Percentiles rank a stretch among this genome's conserved stretches.
Evolutionary conservation across 2,888 invertebrate genomes (phyloP).

Genomic region (Apomyelois bistriatella): DNA sequence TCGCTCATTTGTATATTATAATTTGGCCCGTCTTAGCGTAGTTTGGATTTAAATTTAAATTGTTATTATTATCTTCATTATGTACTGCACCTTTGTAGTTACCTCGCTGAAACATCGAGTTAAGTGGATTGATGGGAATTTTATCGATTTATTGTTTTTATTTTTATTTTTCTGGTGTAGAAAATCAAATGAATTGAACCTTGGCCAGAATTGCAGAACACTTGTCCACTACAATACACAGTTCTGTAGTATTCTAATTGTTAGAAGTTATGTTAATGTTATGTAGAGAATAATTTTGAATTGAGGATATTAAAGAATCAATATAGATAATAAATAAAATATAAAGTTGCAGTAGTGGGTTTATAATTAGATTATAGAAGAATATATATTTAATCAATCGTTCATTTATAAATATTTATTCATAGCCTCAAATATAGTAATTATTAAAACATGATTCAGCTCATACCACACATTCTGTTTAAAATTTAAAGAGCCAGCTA

Average conservation of each 20-base stretch:
- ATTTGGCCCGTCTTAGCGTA: conserved; percentile 57
- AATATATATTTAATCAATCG: not conserved
- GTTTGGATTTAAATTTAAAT: conserved; percentile 54
- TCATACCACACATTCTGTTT: conserved; percentile 53
- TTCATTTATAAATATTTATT: conserved; percentile 36
- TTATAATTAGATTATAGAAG: not conserved
- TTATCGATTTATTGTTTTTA: not conserved
- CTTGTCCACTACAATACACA: too few species aligned
- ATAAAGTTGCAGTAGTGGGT: too few species aligned
- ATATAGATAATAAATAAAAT: too few species aligned
- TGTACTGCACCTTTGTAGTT: conserved; percentile 29
- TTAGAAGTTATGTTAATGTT: too few species aligned
- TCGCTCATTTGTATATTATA: conserved; percentile 78
- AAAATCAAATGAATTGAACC: too few species aligned
- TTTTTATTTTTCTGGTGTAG: too few species aligned
- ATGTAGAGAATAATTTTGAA: too few species aligned
- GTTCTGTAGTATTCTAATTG: too few species aligned
- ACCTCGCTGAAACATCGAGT: conserved; percentile 10
- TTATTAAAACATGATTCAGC: conserved; percentile 70
- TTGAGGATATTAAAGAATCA: too few species aligned
- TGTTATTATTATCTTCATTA: conserved; percentile 51
- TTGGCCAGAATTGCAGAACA: too few species aligned
- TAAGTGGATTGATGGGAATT: not conserved
- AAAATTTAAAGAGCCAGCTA: conserved; percentile 50
- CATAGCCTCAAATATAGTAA: conserved; percentile 45